Conservation (phyloP, 2,888 invertebrate species). For the Idaea biselata region DNA sequence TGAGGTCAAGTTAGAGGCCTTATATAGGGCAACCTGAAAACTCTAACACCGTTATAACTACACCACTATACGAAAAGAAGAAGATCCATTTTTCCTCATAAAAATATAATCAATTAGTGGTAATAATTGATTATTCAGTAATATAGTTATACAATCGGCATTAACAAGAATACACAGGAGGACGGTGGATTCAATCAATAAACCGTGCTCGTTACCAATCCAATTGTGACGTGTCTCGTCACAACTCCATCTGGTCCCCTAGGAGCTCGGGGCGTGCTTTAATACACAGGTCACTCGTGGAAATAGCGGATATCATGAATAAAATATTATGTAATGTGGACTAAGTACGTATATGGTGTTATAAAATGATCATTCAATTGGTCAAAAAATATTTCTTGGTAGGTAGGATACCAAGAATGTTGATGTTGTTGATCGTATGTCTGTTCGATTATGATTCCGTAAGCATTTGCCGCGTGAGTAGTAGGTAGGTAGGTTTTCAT, state of each 20-base stretch:
- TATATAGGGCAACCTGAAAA: too few species aligned
- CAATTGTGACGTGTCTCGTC: constrained; percentile 52
- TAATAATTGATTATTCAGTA: constrained; percentile 1
- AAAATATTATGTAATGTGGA: neutral
- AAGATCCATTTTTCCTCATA: neutral
- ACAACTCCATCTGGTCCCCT: constrained; percentile 20
- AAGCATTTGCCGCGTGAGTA: too few species aligned
- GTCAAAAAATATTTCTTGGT: too few species aligned
- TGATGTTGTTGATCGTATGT: too few species aligned
- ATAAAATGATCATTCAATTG: too few species aligned
- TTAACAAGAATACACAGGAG: constrained; percentile 47
- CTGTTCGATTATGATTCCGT: too few species aligned
- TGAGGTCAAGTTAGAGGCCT: too few species aligned
- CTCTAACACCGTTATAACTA: too few species aligned
- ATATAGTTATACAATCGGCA: constrained; percentile 25
- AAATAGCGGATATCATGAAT: neutral
- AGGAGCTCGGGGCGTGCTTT: neutral
- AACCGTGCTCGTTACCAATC: constrained; percentile 52
- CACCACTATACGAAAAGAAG: neutral
- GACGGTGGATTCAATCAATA: constrained; percentile 56
- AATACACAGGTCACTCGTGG: neutral
- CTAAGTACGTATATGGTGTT: too few species aligned
- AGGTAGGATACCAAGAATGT: too few species aligned
- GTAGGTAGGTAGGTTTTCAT: too few species aligned
- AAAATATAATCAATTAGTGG: neutral